Percentiles rank a stretch among this genome's conserved stretches.
Evolutionary conservation across 2,113 vertebrate species (phyloP).

Genomic region (Echinops telfairi): DNA sequence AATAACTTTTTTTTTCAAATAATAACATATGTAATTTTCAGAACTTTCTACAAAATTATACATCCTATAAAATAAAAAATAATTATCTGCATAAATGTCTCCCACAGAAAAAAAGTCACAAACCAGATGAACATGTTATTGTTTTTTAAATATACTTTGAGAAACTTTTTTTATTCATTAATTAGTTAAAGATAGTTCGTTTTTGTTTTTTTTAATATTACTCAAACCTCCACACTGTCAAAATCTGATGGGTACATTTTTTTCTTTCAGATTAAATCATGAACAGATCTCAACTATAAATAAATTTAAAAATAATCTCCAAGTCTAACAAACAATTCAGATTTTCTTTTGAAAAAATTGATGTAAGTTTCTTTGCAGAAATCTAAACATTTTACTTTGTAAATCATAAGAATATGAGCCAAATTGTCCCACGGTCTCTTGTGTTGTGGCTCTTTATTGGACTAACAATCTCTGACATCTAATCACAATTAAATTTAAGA

Average conservation of each 20-base stretch:
- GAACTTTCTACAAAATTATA: conserved; percentile 35
- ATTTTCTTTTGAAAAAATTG: conserved; percentile 50
- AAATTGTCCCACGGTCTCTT: not conserved
- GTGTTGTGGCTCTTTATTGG: not conserved
- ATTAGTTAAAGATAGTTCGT: conserved; percentile 62
- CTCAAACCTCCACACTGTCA: not conserved
- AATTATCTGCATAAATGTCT: conserved; percentile 68
- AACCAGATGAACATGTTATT: conserved; percentile 60
- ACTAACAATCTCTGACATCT: not conserved
- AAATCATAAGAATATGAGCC: not conserved
- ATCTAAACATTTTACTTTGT: conserved; percentile 52
- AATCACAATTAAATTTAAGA: conserved; percentile 8
- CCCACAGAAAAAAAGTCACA: conserved; percentile 55
- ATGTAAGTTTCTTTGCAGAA: not conserved
- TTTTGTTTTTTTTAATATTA: conserved; percentile 22
- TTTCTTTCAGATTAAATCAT: conserved; percentile 22
- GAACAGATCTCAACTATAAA: conserved; percentile 32
- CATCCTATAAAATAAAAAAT: conserved; percentile 56
- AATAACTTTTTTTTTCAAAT: conserved; percentile 20
- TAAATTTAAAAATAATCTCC: conserved; percentile 8
- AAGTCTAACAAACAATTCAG: conserved; percentile 11
- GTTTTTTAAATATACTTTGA: conserved; percentile 55
- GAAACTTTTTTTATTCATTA: conserved; percentile 44
- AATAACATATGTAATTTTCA: not conserved
- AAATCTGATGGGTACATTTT: not conserved